Evolutionary conservation across 2,888 invertebrate species (phyloP).

Genomic region (Trachelus iudaicus): DNA sequence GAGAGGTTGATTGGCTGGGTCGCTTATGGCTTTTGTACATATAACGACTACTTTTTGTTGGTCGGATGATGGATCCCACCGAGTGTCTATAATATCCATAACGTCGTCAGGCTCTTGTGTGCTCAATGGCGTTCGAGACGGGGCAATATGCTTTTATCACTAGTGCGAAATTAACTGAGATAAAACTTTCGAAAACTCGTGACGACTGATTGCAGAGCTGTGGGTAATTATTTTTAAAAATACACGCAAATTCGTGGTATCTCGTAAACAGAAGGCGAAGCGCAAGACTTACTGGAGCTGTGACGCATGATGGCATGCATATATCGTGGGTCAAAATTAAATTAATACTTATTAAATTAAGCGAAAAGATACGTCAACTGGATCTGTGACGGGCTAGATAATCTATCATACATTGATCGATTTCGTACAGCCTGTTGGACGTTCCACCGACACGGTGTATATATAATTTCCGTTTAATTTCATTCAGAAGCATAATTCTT

Average conservation of each 20-base stretch:
- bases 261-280: not conserved
- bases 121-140: not conserved
- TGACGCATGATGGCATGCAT: not conserved
- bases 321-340: conserved; percentile 11
- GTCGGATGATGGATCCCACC: not conserved
- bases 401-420: not conserved
- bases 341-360: conserved; percentile 26
- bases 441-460: not conserved
- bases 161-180: not conserved
- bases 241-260: not conserved
- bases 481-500: not conserved
- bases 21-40: not conserved
- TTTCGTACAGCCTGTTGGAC: not conserved
- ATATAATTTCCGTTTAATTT: not conserved
- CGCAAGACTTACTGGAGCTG: not conserved
- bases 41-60: not conserved
- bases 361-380: not conserved
- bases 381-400: not conserved
- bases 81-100: not conserved
- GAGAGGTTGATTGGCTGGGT: not conserved
- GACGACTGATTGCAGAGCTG: not conserved
- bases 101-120: not conserved
- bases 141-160: not conserved
- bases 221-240: not conserved
- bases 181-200: not conserved